Evolutionary conservation across 2,113 vertebrate genomes (phyloP).

Genomic region (Gymnorhina tibicen): DNA sequence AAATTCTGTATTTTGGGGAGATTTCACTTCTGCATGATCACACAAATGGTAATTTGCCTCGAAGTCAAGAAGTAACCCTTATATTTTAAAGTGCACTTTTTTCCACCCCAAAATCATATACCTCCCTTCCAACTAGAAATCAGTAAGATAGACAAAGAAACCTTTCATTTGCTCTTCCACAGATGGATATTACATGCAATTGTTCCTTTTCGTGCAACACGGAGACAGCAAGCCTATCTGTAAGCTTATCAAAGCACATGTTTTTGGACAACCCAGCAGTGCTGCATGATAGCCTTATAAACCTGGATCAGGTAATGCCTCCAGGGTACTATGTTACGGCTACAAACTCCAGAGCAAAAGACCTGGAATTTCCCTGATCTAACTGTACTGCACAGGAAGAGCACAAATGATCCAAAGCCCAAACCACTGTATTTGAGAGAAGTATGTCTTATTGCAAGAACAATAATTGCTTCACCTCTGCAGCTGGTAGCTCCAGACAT

Average conservation of each 20-base stretch:
- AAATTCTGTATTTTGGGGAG: background rate
- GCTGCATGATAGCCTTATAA: background rate
- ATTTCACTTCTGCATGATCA: background rate
- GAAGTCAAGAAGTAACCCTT: background rate
- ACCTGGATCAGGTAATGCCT: background rate
- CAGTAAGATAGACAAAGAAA: background rate
- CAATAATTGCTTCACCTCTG: background rate
- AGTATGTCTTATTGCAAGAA: background rate
- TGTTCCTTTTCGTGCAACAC: background rate
- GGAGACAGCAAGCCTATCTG: background rate
- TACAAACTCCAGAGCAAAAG: background rate
- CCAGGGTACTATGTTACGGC: background rate
- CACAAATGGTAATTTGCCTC: background rate
- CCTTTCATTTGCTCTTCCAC: background rate
- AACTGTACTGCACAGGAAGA: background rate
- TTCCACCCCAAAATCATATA: background rate
- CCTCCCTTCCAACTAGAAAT: background rate
- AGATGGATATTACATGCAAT: background rate
- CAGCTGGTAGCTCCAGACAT: background rate
- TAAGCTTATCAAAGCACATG: background rate
- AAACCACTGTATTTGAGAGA: background rate
- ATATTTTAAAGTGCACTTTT: rapidly evolving
- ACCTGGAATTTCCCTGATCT: background rate
- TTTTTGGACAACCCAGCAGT: background rate
- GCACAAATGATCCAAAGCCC: background rate